Evolutionary conservation across 2,113 vertebrate genomes (phyloP).

Genomic region (Myocastor coypus): DNA sequence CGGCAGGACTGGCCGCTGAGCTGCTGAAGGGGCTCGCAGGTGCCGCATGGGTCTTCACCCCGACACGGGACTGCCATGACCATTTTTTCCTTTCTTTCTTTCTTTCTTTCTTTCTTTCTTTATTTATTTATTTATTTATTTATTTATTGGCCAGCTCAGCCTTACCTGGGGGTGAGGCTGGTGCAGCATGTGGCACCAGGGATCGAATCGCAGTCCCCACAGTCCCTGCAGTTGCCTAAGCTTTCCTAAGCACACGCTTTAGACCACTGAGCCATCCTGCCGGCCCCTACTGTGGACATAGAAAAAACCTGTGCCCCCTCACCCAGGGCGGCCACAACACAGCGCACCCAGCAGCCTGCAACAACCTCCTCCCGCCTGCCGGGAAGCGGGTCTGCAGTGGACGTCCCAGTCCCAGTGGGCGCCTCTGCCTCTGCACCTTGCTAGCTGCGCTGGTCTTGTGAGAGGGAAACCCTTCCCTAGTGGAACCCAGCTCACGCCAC

Average conservation of each 20-base stretch:
- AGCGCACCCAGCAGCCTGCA: too few species aligned
- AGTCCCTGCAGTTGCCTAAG: too few species aligned
- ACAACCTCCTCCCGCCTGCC: not conserved
- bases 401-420: not conserved
- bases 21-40: not conserved
- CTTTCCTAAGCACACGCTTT: too few species aligned
- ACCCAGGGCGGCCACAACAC: not conserved
- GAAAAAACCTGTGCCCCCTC: too few species aligned
- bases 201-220: too few species aligned
- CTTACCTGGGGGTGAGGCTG: too few species aligned
- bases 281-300: not conserved
- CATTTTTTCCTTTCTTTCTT: too few species aligned
- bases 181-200: too few species aligned
- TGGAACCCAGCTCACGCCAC: not conserved
- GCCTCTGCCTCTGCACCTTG: not conserved
- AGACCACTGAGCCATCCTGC: slow-evolving; percentile 5
- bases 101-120: too few species aligned
- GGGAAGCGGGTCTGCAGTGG: not conserved
- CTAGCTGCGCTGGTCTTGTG: not conserved
- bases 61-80: not conserved
- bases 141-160: too few species aligned
- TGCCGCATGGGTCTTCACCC: not conserved
- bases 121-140: too few species aligned
- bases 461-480: not conserved
- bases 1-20: not conserved